Evolutionary conservation across 2,888 invertebrate species (phyloP).

Genomic region (Meiosimyza platycephala): DNA sequence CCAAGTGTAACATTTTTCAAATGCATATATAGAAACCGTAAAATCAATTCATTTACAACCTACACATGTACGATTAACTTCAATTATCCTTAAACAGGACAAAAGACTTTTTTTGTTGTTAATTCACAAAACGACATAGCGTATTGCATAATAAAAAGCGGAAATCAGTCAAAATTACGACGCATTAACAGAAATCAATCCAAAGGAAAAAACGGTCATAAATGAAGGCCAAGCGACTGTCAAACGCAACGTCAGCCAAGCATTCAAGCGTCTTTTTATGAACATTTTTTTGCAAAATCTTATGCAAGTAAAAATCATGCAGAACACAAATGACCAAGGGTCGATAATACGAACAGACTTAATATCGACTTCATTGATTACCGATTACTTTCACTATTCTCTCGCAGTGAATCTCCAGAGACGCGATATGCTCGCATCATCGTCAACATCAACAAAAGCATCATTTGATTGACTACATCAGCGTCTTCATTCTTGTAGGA

Average conservation of each 20-base stretch:
- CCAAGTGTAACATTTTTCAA: no score
- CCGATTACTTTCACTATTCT: constrained; percentile 41
- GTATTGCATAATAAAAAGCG: constrained; percentile 46
- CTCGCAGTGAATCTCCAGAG: constrained; percentile 3
- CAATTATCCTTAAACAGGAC: constrained; percentile 51
- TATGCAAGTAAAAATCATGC: constrained; percentile 41
- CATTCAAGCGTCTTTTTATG: constrained; percentile 47
- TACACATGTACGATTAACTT: constrained; percentile 57
- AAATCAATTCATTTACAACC: no score
- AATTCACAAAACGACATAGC: constrained; percentile 39
- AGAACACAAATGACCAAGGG: constrained; percentile 43
- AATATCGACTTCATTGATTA: constrained; percentile 47
- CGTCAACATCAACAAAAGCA: not conserved
- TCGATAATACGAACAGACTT: constrained; percentile 17
- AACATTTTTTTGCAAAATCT: constrained; percentile 42
- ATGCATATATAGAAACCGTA: not conserved
- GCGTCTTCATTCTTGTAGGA: constrained; percentile 35
- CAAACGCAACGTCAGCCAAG: constrained; percentile 34
- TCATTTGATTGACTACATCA: constrained; percentile 31
- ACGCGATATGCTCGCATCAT: not conserved
- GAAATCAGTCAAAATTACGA: constrained; percentile 59
- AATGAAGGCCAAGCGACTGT: constrained; percentile 29
- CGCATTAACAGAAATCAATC: constrained; percentile 55
- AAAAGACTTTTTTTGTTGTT: constrained; percentile 30
- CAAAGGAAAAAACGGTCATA: constrained; percentile 28